phyloP scores from a whole-genome alignment of 2,113 vertebrate species.

The Abramis brama region DNA sequence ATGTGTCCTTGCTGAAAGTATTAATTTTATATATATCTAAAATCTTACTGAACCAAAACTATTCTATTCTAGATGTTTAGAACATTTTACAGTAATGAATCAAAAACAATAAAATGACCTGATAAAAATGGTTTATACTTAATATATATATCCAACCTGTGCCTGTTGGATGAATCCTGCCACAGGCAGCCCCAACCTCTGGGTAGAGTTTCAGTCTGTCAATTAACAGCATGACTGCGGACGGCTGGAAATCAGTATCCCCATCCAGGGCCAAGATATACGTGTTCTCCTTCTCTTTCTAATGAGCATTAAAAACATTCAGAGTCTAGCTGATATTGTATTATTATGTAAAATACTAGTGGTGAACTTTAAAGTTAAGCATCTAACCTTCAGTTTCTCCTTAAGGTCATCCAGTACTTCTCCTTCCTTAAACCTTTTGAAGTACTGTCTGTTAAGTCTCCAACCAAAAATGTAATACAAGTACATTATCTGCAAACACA shows the following conservation, averaged over 20 bases:
- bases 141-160: constrained; percentile 61
- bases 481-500: constrained; percentile 69
- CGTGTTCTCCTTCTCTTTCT: constrained; percentile 75
- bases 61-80: no score
- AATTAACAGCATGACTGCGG: constrained; percentile 74
- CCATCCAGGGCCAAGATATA: constrained; percentile 77
- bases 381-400: constrained; percentile 53
- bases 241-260: constrained; percentile 77
- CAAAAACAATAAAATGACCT: no score
- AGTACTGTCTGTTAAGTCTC: constrained; percentile 64
- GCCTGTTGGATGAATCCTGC: constrained; percentile 79
- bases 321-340: background rate
- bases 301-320: background rate
- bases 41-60: no score
- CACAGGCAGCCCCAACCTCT: constrained; percentile 74
- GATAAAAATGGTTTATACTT: no score
- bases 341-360: background rate
- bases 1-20: no score
- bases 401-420: background rate
- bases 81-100: no score
- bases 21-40: no score
- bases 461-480: constrained; percentile 71
- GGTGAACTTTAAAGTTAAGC: background rate
- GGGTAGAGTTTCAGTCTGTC: constrained; percentile 75
- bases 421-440: constrained; percentile 15